A percentile compares a stretch with the other conserved stretches of the same genome.
phyloP scores from a whole-genome alignment of 2,797 vertebrate genomes.

The Threskiornis aethiopicus region DNA sequence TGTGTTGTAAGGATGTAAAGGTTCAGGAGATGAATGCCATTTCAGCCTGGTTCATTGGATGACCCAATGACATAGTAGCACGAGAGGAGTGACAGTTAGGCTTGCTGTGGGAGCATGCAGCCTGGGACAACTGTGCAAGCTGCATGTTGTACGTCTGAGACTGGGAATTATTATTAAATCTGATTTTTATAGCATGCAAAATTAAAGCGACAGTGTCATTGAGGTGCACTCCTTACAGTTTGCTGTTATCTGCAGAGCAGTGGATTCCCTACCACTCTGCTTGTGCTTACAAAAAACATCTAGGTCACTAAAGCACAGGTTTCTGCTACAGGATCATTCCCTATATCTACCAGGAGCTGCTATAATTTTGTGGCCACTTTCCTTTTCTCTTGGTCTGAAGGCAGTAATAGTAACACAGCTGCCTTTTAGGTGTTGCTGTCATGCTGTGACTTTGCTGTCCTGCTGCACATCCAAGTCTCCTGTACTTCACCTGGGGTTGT shows the following conservation, averaged over 20 bases:
- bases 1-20: background rate
- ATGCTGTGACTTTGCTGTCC: background rate
- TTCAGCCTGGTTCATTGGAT: background rate
- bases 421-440: background rate
- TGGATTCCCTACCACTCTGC: background rate
- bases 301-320: background rate
- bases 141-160: fast-evolving
- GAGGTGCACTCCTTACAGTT: background rate
- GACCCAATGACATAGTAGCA: background rate
- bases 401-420: background rate
- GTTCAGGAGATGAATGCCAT: background rate
- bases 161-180: background rate
- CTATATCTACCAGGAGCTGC: background rate
- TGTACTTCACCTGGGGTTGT: background rate
- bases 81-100: background rate
- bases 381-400: background rate
- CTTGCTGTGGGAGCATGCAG: background rate
- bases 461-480: background rate
- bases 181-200: fast-evolving
- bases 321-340: background rate
- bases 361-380: background rate
- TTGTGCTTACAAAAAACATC: background rate
- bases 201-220: background rate
- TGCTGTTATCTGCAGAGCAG: background rate
- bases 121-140: background rate